Evolutionary conservation across 2,113 vertebrate genomes (phyloP).

Genomic region (Rhombomys opimus): DNA sequence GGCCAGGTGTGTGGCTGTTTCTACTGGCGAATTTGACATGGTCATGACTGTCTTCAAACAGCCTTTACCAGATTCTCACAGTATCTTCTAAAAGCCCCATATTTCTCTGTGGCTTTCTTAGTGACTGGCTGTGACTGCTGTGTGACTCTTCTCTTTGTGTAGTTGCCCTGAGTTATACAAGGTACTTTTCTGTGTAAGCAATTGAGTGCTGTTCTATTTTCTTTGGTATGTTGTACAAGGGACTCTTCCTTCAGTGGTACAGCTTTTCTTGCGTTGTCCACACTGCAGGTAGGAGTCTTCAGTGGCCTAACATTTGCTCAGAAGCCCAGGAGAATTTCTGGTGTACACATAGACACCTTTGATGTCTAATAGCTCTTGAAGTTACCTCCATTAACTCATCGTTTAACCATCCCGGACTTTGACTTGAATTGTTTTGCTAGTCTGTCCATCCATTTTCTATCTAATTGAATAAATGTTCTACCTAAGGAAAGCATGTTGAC

Average conservation of each 20-base stretch:
- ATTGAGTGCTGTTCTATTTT: background rate
- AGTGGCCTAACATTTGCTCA: background rate
- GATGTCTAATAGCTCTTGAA: background rate
- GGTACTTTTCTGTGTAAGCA: background rate
- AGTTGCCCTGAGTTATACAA: background rate
- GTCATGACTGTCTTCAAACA: background rate
- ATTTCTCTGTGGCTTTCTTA: background rate
- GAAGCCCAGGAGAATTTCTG: background rate
- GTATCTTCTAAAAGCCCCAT: background rate
- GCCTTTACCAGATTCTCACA: background rate
- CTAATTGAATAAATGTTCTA: background rate
- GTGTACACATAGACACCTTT: too few species aligned
- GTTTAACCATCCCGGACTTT: background rate
- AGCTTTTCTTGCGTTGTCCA: background rate
- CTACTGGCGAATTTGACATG: background rate
- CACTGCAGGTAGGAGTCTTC: background rate
- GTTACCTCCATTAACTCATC: background rate
- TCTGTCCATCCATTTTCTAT: background rate
- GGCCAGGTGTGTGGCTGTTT: background rate
- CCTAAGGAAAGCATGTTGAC: background rate
- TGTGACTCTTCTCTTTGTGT: background rate
- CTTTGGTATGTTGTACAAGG: background rate
- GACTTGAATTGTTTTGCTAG: background rate
- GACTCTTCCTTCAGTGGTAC: background rate
- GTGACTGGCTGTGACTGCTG: background rate